phyloP scores from a whole-genome alignment of 1,140 invertebrate species.

The Drosophila quadrilineata region DNA sequence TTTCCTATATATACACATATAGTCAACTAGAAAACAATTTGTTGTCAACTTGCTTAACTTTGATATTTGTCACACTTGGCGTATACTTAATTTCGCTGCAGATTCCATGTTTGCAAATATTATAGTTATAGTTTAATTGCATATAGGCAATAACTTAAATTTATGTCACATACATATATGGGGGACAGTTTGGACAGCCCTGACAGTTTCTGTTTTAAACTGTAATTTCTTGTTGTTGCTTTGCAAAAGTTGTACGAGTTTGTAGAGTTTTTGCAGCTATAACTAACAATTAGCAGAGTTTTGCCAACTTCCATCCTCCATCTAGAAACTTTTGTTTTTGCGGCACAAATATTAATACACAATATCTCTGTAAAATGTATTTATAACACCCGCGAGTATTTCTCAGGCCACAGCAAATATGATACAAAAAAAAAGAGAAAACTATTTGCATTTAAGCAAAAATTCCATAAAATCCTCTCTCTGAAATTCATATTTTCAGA shows the following conservation, averaged over 20 bases:
- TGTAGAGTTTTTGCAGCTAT: no score
- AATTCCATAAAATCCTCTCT: conserved; percentile 50
- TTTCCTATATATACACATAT: no score
- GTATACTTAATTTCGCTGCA: conserved; percentile 26
- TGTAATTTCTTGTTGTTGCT: no score
- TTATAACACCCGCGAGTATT: conserved; percentile 67
- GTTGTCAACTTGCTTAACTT: conserved; percentile 26
- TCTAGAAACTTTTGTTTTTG: conserved; percentile 47
- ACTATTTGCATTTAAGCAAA: conserved; percentile 56
- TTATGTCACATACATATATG: no score
- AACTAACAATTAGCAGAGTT: conserved; percentile 46
- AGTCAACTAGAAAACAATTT: conserved; percentile 62
- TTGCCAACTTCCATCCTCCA: background rate
- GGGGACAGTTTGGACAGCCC: conserved; percentile 1
- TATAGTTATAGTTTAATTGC: no score
- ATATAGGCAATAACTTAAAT: no score
- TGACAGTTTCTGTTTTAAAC: background rate
- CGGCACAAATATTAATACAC: conserved; percentile 67
- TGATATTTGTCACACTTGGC: conserved; percentile 47
- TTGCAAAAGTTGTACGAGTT: no score
- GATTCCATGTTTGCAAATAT: background rate
- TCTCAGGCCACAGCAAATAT: conserved; percentile 34
- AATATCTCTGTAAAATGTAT: conserved; percentile 72
- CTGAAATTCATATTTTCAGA: no score
- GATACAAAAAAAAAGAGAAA: conserved; percentile 9